phyloP scores from a whole-genome alignment of 2,113 vertebrate species.

The Syngnathus typhle region DNA sequence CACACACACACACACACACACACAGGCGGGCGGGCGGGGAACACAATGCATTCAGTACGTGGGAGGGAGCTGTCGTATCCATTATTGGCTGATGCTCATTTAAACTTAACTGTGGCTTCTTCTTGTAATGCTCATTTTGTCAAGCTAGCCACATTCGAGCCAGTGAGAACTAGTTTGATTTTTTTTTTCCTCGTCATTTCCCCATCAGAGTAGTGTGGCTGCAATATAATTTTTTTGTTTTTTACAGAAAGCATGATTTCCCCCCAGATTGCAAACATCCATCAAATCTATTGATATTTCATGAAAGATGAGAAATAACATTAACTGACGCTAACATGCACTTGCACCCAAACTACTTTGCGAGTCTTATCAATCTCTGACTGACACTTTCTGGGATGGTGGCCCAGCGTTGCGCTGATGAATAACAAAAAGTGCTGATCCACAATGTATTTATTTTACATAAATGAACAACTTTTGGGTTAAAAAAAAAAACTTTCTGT shows the following conservation, averaged over 20 bases:
- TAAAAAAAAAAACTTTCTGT: too few relatives aligned
- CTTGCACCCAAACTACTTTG: not conserved
- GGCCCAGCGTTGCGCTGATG: not conserved
- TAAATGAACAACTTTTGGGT: not conserved
- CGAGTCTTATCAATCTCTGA: not conserved
- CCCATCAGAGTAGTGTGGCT: too few relatives aligned
- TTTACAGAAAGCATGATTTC: too few relatives aligned
- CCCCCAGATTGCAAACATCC: too few relatives aligned
- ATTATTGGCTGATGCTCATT: slow-evolving; percentile 38
- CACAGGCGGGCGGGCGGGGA: not conserved
- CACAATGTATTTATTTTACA: not conserved
- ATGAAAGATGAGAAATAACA: too few relatives aligned
- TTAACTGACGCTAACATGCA: too few relatives aligned
- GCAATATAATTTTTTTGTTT: too few relatives aligned
- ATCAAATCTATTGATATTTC: too few relatives aligned
- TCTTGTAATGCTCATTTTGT: slow-evolving; percentile 1
- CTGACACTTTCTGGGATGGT: not conserved
- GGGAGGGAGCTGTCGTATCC: slow-evolving; percentile 46
- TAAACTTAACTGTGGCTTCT: slow-evolving; percentile 34
- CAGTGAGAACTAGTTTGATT: too few relatives aligned
- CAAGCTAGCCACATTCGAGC: not conserved
- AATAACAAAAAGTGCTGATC: not conserved
- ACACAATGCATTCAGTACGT: slow-evolving; percentile 30
- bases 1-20: slow-evolving; percentile 13
- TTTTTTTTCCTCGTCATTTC: too few relatives aligned